Evolutionary conservation across 2,797 vertebrate species (phyloP), one percentile per base, ranked within the genome.

Genomic region (Orientallactaga sibirica): DNA sequence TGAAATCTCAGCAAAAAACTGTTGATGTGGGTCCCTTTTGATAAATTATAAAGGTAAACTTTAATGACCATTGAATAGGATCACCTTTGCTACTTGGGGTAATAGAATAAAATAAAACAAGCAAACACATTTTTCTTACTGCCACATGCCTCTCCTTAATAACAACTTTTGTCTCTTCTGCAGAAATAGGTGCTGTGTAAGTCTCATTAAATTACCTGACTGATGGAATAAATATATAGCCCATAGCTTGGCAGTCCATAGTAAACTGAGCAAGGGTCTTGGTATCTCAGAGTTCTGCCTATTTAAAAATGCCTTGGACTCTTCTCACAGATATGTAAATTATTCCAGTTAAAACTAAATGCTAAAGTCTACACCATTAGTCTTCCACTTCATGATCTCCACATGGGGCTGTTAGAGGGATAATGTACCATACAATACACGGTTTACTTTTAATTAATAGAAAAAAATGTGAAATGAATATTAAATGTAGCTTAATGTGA

Each of bases 401-500:
- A 99, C 99, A 99, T 99, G 99, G 99, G 99, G 99, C 99, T 99
- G 99, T 99, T 99, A 99, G 99, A 98, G 99, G 98, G 99, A 99
- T 99, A 99, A 99, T 99, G 99, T 99, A 99, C 99, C 99, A 99
- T 99, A 99, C 99, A 99, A 99, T 99, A 99, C 99, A 99, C 98
- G 99, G 98, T 99, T 99, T 99, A 99, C 98, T 99, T 99, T 99
- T 99, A 99, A 99, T 99, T 99, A 99, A 99, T 99, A 99, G 99
- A 98, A 98, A 99, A 99, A 98, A 99, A 99, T 99, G 99, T 98
- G 99, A 99, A 99, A 99, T 98, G 98, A 99, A 99, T 99, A 99
- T 99, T 99, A 99, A 99, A 99, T 99, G 98, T 99, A 99, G 99
- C 99, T 99, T 99, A 99, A 99, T 99, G 98, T 98, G 98, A 97